Evolutionary conservation across 2,113 vertebrate genomes (phyloP), one percentile per base, ranked within the genome.

Genomic region (Pardalotus punctatus): DNA sequence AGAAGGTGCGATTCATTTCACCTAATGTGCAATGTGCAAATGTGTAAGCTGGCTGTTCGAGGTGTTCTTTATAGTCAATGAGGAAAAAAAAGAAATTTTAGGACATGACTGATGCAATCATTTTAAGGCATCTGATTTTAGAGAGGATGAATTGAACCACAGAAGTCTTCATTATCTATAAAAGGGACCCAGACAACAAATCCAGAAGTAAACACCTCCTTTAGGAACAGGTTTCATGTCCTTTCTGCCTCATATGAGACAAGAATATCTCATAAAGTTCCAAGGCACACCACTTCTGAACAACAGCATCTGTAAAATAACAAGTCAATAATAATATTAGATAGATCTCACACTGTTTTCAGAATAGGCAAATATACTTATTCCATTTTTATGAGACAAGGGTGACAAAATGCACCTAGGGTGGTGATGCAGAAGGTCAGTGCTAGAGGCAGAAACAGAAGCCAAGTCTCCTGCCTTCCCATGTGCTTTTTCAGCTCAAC

Each of bases 11-110:
- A 69, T 56, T 80, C 4, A 16, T 80, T 80, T 86, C 25, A n/a
- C 3, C 16, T 57, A 18, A 65, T 0, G 0, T 45, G 8, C 11
- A 10, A 57, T 50, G 25, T 58, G 38, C 38, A 40, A 40, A 40
- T 40, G 38, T 70, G 11, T 82, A 70, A 88, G 8, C 8, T 76
- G 50, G 17, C 58, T 19, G 29, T 82, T 88, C 40, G 47, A 88
- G 43, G 13, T 90, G 7, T 5, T 82, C 12, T 78, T 69, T 66
- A 47, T 21, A 77, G 53, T 60, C 20, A 82, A 7, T 50, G 19
- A 70, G 45, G 5, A 9, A 43, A 86, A 85, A 87, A 83, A 61
- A 48, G 2, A 28, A 50, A 33, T 36, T 89, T 94, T 73, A 65
- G 25, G 15, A 83, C 11, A 56, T 47, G 35, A 40, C 8, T 62